Base-by-base conservation (phyloP, 2,888 invertebrate species). In the Stenodera caucasica region DNA sequence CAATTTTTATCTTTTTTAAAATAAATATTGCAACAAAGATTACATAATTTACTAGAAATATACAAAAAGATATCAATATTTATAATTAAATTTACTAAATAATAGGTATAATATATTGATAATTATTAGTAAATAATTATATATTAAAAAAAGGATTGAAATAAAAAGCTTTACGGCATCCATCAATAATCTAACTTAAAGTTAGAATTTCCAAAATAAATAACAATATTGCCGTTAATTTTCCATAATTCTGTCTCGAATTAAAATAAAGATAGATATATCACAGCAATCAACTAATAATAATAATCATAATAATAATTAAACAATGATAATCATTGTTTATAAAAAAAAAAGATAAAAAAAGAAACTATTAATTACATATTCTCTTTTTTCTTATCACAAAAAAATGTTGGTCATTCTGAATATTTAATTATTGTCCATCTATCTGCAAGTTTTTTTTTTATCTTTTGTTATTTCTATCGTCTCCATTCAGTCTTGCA, bases 1-100 rank as follows among this genome's bases (percentile, higher is more conserved):
- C 2, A 23, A 45, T 4, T 23, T 5, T 8, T 37, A 18, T 23
- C n/a, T n/a, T 33, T 33, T 45, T 40, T 23, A 5, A 45, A 45
- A 45, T 45, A 45, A 45, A 45, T 45, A 45, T 45, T 45, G 21
- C 45, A 45, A 45, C 45, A 45, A 45, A 23, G 45, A 45, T 45
- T 45, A 45, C 45, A 45, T 45, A 45, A 45, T 45, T 45, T 45
- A 45, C 45, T 45, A 45, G 23, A 45, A 45, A 45, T 45, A 45
- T 45, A 45, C 45, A 45, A 45, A 45, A 45, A 45, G 18, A 23
- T 23, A 45, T 45, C 45, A n/a, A 45, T 45, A 23, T 45, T n/a
- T 45, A 45, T 18, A 40, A 11, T 18, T 40, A 45, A 45, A 45
- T 40, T 18, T 18, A 40, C 21, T 23, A 45, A 21, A 45, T 45